Percentiles rank a stretch among this genome's conserved stretches.
Conservation (phyloP, 2,797 vertebrate genomes). For the Sebastes itinus region DNA sequence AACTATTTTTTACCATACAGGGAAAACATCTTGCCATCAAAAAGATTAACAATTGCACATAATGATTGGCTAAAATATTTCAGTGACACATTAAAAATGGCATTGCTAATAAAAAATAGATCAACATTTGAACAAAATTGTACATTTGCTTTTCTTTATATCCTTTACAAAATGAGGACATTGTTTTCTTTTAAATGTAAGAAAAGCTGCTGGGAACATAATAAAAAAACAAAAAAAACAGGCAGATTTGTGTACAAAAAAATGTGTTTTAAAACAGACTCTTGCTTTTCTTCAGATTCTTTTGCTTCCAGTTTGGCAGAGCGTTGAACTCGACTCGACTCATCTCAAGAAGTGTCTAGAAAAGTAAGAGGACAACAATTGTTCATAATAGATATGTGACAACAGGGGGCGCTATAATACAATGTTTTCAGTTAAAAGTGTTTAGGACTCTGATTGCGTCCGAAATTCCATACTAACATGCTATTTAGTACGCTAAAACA, state of each 20-base stretch:
- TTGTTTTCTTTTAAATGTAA: neutral
- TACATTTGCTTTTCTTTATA: slow-evolving; percentile 54
- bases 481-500: no score
- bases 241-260: slow-evolving; percentile 11
- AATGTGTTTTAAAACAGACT: slow-evolving; percentile 78
- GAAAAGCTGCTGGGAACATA: slow-evolving; percentile 33
- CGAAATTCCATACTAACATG: neutral
- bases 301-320: slow-evolving; percentile 87
- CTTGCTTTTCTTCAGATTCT: slow-evolving; percentile 86
- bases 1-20: slow-evolving; percentile 42
- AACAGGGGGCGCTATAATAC: neutral
- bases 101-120: slow-evolving; percentile 48
- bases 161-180: slow-evolving; percentile 45
- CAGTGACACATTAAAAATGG: slow-evolving; percentile 27
- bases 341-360: slow-evolving; percentile 82
- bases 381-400: neutral
- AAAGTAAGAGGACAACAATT: neutral
- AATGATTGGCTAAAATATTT: slow-evolving; percentile 55
- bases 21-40: slow-evolving; percentile 15
- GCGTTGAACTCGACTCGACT: slow-evolving; percentile 82
- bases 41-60: slow-evolving; percentile 70
- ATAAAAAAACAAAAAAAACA: neutral
- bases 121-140: slow-evolving; percentile 56
- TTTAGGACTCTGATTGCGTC: neutral
- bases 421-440: neutral